These are phyloP conservation scores for Drosophila grimshawi DNA, from an alignment of 1,140 invertebrate species.

Conservation along the genomic window DNA sequence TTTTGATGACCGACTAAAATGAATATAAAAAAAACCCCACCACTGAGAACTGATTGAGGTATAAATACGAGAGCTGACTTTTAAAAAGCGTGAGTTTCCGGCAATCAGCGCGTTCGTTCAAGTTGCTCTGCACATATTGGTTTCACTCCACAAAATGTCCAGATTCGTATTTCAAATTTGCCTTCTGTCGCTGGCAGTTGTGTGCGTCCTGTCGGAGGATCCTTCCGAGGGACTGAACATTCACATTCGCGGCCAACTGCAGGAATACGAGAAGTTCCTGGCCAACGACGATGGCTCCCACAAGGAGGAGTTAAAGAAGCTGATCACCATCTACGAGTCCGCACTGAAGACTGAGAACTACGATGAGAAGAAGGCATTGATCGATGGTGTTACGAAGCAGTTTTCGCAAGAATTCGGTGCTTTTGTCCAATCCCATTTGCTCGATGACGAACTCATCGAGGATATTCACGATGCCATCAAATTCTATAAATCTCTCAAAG, in stretches of 20 bases:
- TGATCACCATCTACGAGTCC: conserved; percentile 55
- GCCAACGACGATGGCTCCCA: conserved; percentile 51
- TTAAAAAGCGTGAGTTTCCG: conserved; percentile 51
- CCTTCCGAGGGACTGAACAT: conserved; percentile 50
- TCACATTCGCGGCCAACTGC: conserved; percentile 56
- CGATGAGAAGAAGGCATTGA: conserved; percentile 46
- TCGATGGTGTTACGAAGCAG: conserved; percentile 32
- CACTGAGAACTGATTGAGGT: conserved; percentile 46
- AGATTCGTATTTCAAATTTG: conserved; percentile 47
- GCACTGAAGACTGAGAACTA: conserved; percentile 47
- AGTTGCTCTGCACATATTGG: conserved; percentile 3
- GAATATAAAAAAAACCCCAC: conserved; percentile 32
- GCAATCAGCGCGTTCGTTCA: conserved; percentile 37
- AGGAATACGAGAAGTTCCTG: conserved; percentile 48
- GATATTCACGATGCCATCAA: conserved; percentile 44
- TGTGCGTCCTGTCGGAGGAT: conserved; percentile 38
- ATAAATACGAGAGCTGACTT: conserved; percentile 56
- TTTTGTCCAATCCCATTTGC: conserved; percentile 44
- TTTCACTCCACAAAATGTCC: conserved; percentile 34
- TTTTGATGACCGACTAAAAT: conserved; percentile 44
- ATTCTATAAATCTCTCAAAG: conserved; percentile 52
- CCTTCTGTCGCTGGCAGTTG: conserved; percentile 46
- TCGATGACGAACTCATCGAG: conserved; percentile 44
- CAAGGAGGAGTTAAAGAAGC: conserved; percentile 51
- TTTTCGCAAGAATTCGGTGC: conserved; percentile 51